A percentile compares a stretch with the other conserved stretches of the same genome.
Evolutionary conservation across 2,797 vertebrate species (phyloP).

Genomic region (Sus cebifrons): DNA sequence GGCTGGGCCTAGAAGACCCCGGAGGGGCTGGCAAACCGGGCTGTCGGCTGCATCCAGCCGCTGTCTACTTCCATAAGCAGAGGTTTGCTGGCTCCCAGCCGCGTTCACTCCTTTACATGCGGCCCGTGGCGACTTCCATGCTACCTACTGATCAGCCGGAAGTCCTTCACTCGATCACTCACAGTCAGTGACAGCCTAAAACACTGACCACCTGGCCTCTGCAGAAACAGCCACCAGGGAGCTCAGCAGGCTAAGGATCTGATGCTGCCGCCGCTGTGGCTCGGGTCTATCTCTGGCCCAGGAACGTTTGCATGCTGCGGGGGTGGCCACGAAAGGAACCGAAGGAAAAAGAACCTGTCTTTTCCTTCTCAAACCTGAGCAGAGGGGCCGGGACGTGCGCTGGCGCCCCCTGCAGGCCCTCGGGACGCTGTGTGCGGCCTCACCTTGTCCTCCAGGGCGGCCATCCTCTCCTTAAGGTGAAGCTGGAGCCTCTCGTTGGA

Average conservation of each 20-base stretch:
- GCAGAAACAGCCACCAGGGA: no score
- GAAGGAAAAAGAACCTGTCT: no score
- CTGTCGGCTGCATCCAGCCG: rapidly evolving
- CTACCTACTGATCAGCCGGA: rapidly evolving
- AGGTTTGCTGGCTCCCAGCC: neutral
- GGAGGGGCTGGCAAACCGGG: neutral
- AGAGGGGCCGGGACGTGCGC: no score
- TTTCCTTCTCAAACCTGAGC: no score
- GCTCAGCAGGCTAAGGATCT: no score
- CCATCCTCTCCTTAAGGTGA: conserved; percentile 99
- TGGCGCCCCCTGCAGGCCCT: no score
- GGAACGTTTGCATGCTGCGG: no score
- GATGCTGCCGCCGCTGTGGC: no score
- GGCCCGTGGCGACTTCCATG: neutral
- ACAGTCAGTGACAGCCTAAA: neutral
- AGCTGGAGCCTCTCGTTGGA: conserved; percentile 99
- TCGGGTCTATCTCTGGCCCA: no score
- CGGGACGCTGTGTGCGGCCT: neutral
- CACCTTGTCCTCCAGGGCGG: conserved; percentile 98
- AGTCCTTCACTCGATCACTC: neutral
- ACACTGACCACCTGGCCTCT: neutral
- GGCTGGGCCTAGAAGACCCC: no score
- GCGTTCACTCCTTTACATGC: rapidly evolving
- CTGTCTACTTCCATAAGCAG: rapidly evolving
- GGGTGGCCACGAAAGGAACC: no score